Conservation (phyloP, 2,888 invertebrate genomes). For the Lasioglossum leucozonium region DNA sequence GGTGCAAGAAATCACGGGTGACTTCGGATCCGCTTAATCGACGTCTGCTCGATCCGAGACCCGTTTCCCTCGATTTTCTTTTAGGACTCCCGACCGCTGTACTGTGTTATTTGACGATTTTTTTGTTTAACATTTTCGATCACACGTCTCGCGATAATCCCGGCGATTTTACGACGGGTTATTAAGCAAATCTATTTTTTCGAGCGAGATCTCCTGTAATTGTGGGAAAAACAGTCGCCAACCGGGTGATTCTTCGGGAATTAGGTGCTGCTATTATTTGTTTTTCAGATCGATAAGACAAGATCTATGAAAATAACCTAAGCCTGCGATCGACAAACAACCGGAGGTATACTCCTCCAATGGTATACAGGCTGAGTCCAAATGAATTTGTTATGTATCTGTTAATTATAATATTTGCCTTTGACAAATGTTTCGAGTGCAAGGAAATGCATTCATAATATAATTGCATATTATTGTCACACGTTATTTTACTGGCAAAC, state of each 20-base stretch:
- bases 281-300: background rate
- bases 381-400: too few relatives aligned
- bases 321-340: too few relatives aligned
- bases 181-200: background rate
- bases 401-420: too few relatives aligned
- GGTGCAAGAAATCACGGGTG: background rate
- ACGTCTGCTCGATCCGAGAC: background rate
- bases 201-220: background rate
- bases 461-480: too few relatives aligned
- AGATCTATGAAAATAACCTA: too few relatives aligned
- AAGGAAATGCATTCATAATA: too few relatives aligned
- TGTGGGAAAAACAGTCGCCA: background rate
- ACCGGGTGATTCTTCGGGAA: background rate
- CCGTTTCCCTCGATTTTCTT: background rate
- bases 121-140: background rate
- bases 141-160: background rate
- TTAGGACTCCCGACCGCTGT: background rate
- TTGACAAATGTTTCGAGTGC: too few relatives aligned
- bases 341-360: too few relatives aligned
- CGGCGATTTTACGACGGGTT: background rate
- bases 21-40: background rate
- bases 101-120: background rate
- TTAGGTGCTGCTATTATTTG: background rate
- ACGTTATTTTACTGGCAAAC: too few relatives aligned
- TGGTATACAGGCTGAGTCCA: too few relatives aligned